Percentiles rank a stretch among this genome's conserved stretches.
Conservation (phyloP, 2,888 invertebrate species). For the Reticulitermes lucifugus region DNA sequence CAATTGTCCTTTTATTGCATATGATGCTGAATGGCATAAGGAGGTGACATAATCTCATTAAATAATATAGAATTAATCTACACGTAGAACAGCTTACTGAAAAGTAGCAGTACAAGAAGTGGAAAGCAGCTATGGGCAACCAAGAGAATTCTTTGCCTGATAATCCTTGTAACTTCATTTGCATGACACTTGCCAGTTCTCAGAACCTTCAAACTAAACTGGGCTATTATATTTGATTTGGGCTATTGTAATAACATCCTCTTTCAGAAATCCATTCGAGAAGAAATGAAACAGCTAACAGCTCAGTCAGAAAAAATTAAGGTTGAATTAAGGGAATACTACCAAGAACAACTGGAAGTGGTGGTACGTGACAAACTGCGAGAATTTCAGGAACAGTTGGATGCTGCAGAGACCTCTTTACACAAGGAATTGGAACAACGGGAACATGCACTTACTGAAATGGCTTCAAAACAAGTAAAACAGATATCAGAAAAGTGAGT, state of each 20-base stretch:
- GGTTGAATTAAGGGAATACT: slow-evolving; percentile 76
- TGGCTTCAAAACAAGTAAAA: slow-evolving; percentile 78
- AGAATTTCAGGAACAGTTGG: slow-evolving; percentile 82
- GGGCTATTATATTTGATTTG: background rate
- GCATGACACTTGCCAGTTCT: too few relatives aligned
- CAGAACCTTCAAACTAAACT: too few relatives aligned
- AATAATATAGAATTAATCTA: too few relatives aligned
- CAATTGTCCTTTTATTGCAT: too few relatives aligned
- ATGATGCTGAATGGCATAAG: too few relatives aligned
- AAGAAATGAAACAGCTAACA: slow-evolving; percentile 60
- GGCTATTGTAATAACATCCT: slow-evolving; percentile 30
- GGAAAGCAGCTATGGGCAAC: too few relatives aligned
- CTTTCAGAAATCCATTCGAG: slow-evolving; percentile 64
- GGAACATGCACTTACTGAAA: slow-evolving; percentile 75
- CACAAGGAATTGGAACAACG: slow-evolving; percentile 73
- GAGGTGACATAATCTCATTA: too few relatives aligned
- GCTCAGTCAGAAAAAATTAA: slow-evolving; percentile 74
- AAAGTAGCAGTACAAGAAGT: too few relatives aligned
- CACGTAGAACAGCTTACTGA: too few relatives aligned
- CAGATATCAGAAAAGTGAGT: slow-evolving; percentile 75
- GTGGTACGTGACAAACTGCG: slow-evolving; percentile 80
- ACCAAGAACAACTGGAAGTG: slow-evolving; percentile 84
- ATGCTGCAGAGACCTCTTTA: slow-evolving; percentile 74
- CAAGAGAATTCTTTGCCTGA: too few relatives aligned
- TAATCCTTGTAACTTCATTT: too few relatives aligned